A percentile compares a stretch with the other conserved stretches of the same genome.
phyloP scores from a whole-genome alignment of 2,888 invertebrate species.

The Campoplex capitator region DNA sequence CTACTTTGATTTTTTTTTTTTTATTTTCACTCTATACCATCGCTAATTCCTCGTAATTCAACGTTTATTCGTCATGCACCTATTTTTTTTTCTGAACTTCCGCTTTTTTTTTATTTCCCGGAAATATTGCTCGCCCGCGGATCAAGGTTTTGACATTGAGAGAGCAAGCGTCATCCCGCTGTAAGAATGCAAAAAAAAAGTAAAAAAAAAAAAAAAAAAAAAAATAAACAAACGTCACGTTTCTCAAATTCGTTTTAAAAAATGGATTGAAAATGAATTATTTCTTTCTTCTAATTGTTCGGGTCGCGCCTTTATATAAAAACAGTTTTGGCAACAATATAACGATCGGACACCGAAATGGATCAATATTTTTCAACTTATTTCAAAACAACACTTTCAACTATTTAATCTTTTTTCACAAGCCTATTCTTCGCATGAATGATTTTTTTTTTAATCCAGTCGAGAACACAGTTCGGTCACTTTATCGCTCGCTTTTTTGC shows the following conservation, averaged over 20 bases:
- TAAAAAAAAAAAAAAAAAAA: too few relatives aligned
- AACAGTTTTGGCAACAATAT: too few relatives aligned
- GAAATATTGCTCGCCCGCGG: background rate
- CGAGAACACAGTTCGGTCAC: too few relatives aligned
- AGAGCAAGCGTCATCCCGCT: background rate
- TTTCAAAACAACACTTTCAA: background rate
- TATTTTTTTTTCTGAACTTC: conserved; percentile 27
- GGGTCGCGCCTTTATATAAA: too few relatives aligned
- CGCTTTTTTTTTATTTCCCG: background rate
- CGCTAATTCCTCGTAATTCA: conserved; percentile 58
- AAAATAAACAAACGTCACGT: background rate
- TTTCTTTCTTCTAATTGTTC: too few relatives aligned
- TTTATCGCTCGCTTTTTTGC: too few relatives aligned
- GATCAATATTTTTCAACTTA: background rate
- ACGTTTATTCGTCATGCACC: conserved; percentile 53
- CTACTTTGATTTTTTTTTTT: conserved; percentile 25
- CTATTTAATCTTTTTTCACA: background rate
- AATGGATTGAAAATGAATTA: too few relatives aligned
- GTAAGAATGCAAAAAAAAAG: background rate
- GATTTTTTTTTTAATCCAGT: background rate
- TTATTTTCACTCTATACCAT: background rate
- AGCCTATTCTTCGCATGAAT: background rate
- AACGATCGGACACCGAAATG: too few relatives aligned
- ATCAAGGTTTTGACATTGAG: background rate
- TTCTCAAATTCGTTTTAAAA: background rate